These are phyloP conservation scores for Kryphioiulus occultus DNA, from an alignment of 2,888 invertebrate species.

Conservation along the genomic window DNA sequence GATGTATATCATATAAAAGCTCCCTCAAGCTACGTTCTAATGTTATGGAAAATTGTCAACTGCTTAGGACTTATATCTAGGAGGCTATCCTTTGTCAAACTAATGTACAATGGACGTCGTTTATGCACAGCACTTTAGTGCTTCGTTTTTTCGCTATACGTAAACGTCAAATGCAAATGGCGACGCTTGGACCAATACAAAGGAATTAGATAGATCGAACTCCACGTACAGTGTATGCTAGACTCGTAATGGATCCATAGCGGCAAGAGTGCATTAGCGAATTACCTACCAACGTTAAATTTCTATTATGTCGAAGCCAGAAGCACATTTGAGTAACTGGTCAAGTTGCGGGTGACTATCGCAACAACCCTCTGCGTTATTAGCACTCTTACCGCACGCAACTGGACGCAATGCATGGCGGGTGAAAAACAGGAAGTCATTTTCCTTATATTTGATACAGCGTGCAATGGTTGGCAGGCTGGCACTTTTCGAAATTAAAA, in stretches of 20 bases:
- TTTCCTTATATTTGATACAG: not conserved
- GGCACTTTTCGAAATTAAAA: conserved; percentile 17
- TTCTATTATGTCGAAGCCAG: not conserved
- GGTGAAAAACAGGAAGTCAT: conserved; percentile 30
- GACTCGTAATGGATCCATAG: not conserved
- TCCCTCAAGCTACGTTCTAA: no score
- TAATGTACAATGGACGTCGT: no score
- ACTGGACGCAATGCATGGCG: not conserved
- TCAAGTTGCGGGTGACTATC: conserved; percentile 1
- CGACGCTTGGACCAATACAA: not conserved
- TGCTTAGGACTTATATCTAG: no score
- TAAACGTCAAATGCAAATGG: not conserved
- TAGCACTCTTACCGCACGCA: not conserved
- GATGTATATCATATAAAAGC: no score
- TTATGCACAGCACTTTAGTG: no score
- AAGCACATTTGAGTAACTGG: not conserved
- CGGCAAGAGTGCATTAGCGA: not conserved
- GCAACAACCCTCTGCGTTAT: not conserved
- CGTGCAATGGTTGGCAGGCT: not conserved
- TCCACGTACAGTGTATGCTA: not conserved
- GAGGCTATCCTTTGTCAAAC: no score
- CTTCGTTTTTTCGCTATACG: no score
- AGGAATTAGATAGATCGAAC: not conserved
- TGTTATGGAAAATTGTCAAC: no score
- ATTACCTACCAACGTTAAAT: not conserved